Percentiles rank a stretch among this genome's conserved stretches.
phyloP scores from a whole-genome alignment of 2,113 vertebrate genomes.

The Carassius carassius region DNA sequence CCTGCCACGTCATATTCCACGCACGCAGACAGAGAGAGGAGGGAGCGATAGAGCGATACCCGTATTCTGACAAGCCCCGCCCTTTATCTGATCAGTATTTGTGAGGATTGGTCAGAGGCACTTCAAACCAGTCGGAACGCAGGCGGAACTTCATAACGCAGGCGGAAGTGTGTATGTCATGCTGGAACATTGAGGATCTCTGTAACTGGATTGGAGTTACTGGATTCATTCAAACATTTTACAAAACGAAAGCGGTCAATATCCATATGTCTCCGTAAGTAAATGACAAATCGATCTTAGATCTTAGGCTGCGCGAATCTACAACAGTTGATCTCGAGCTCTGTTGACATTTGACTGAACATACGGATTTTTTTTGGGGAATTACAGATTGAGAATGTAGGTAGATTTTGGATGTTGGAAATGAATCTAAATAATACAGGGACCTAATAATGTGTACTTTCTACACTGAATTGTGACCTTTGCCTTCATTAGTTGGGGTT shows the following conservation, averaged over 20 bases:
- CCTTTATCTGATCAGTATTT: neutral
- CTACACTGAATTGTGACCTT: neutral
- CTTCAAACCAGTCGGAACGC: neutral
- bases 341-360: neutral
- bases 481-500: neutral
- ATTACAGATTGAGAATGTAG: neutral
- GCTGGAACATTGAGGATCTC: neutral
- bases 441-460: neutral
- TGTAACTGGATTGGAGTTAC: neutral
- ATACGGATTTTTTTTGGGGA: neutral
- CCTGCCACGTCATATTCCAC: constrained; percentile 41
- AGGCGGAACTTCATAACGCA: constrained; percentile 21
- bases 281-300: neutral
- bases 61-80: neutral
- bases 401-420: neutral
- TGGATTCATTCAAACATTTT: constrained; percentile 18
- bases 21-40: neutral
- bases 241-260: neutral
- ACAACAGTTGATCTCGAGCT: neutral
- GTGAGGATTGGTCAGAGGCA: neutral
- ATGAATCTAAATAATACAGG: neutral
- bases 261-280: constrained; percentile 46
- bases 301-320: neutral
- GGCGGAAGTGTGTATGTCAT: constrained; percentile 29
- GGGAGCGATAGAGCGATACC: neutral